These are phyloP conservation scores for Sander vitreus DNA, from an alignment of 2,113 vertebrate genomes.

Conservation along the genomic window DNA sequence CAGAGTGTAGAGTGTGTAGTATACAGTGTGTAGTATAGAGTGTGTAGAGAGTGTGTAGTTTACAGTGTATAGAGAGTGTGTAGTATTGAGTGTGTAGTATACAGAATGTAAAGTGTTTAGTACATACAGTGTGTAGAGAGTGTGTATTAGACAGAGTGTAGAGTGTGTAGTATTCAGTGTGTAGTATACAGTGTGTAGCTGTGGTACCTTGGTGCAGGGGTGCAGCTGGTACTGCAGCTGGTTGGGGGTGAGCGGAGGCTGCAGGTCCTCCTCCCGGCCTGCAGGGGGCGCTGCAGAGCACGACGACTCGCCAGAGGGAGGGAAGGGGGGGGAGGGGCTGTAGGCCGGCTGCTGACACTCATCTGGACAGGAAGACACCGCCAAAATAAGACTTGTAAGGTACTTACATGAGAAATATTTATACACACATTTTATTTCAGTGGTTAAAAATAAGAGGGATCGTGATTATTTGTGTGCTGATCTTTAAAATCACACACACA, in stretches of 20 bases:
- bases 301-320: neutral
- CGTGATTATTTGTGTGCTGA: too few species aligned
- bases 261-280: conserved; percentile 51
- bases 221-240: conserved; percentile 67
- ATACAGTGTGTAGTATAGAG: too few species aligned
- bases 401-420: too few species aligned
- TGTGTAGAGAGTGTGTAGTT: too few species aligned
- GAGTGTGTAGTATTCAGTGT: neutral
- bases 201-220: conserved; percentile 81
- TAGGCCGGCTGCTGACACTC: neutral
- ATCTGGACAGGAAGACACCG: conserved; percentile 30
- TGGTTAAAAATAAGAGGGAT: too few species aligned
- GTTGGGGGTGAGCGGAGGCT: conserved; percentile 38
- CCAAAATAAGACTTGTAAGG: neutral
- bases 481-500: too few species aligned
- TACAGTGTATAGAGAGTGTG: too few species aligned
- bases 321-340: neutral
- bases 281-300: neutral
- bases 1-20: too few species aligned
- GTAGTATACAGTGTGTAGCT: neutral
- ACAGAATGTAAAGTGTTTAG: too few species aligned
- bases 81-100: too few species aligned
- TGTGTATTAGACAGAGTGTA: too few species aligned
- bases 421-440: too few species aligned
- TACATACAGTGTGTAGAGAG: neutral